phyloP scores from a whole-genome alignment of 2,888 invertebrate species.

The Melipona beecheii region DNA sequence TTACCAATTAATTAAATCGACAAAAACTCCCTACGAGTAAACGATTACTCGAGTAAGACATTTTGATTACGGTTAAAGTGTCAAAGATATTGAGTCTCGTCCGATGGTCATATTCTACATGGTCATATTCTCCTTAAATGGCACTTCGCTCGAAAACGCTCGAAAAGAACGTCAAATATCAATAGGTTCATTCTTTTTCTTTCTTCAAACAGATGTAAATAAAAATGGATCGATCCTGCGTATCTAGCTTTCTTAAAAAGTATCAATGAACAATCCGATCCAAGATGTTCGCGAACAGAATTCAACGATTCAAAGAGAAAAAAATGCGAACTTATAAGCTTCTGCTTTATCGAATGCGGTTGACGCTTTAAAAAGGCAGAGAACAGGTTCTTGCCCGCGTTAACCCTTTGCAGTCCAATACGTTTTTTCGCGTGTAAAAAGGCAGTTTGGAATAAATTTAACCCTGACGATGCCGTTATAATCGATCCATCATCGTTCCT shows the following conservation, averaged over 20 bases:
- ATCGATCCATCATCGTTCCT: background rate
- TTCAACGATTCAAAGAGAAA: background rate
- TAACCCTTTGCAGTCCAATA: constrained; percentile 37
- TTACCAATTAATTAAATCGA: background rate
- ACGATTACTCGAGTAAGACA: background rate
- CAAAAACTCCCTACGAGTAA: background rate
- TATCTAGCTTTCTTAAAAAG: background rate
- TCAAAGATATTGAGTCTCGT: background rate
- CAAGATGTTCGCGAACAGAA: background rate
- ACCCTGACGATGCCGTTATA: background rate
- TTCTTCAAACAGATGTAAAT: background rate
- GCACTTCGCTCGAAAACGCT: background rate
- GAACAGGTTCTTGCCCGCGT: constrained; percentile 2
- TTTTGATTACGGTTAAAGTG: background rate
- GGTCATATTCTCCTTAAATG: background rate
- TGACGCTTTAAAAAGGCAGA: constrained; percentile 10
- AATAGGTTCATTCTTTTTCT: background rate
- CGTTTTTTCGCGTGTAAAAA: background rate
- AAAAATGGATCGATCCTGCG: background rate
- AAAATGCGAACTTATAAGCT: background rate
- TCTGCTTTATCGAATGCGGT: background rate
- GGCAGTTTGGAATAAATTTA: constrained; percentile 13
- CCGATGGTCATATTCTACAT: background rate
- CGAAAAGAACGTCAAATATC: background rate
- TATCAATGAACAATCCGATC: background rate